Base-by-base conservation (phyloP, 23 tunicate genomes). In the Phallusia fumigata region DNA sequence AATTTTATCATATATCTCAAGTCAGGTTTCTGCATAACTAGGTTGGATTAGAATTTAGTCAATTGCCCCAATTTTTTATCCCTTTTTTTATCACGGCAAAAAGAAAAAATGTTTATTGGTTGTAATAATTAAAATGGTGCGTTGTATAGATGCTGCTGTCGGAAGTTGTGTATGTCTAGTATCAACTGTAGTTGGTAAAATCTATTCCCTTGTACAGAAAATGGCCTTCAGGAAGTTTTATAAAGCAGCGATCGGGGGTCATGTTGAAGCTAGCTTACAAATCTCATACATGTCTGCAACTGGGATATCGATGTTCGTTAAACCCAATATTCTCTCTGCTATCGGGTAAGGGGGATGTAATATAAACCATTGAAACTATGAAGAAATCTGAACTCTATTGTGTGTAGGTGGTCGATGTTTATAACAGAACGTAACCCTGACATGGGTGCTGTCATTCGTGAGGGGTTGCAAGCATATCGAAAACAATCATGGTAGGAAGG, bases 401-500 rank as follows among this genome's bases (percentile, higher is more conserved):
- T 78, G 28, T 85, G 21, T 0, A 93, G 98, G 0, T 93, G 98
- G 98, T 82, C 98, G 8, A 53, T 76, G 45, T 86, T 58, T 64
- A 33, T 93, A 18, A 36, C 98, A 21, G 98, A 93, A 0, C 64
- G 76, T 50, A 93, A 91, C 36, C 98, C 98, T 0, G 65, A 74
- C 21, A 88, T 93, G 98, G 98, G 98, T 0, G 98, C 85, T 65
- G 33, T 93, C 35, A 76, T 93, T 28, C 50, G 98, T 33, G 85
- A 88, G 82, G 98, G 90, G 16, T 40, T 93, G 76, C 98, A 93
- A 81, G 98, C 98, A 30, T 93, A 80, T 77, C 76, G 93, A 79
- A 78, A 87, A 47, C 74, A 93, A 36, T 50, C 77, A 16, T 93
- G 98, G 98, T 88, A 81, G n/a, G n/a, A n/a, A n/a, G n/a, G n/a